These are phyloP conservation scores for Poeciliopsis gracilis DNA, from an alignment of 2,797 vertebrate species.

Conservation along the genomic window DNA sequence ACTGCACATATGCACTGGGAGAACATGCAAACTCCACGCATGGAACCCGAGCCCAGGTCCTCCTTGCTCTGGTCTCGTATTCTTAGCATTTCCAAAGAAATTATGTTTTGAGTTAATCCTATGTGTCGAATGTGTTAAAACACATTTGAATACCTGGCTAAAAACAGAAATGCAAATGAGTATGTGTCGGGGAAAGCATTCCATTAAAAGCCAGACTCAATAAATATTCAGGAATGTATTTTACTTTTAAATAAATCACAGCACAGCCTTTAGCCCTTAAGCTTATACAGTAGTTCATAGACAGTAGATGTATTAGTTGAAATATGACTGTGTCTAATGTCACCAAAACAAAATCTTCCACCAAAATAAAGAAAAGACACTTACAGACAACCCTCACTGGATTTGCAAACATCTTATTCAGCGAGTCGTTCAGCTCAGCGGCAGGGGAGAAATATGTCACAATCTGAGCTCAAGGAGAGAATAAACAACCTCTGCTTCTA, in stretches of 20 bases:
- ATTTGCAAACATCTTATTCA: not conserved
- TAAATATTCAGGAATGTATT: not conserved
- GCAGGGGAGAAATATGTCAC: not conserved
- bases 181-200: not conserved
- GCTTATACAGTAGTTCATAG: not conserved
- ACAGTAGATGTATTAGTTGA: not conserved
- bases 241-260: conserved; percentile 2
- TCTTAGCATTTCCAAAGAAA: not conserved
- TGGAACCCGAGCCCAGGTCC: no score
- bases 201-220: not conserved
- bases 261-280: not conserved
- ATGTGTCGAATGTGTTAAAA: not conserved
- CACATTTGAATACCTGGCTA: not conserved
- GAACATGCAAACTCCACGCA: no score
- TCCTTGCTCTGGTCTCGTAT: no score
- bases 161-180: not conserved
- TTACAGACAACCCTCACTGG: not conserved
- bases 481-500: not conserved
- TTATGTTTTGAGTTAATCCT: not conserved
- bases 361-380: not conserved
- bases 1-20: no score
- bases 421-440: not conserved
- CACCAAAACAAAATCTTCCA: not conserved
- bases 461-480: not conserved
- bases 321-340: not conserved